Conservation (phyloP, 30 jellyfish, hydroid and myxozoan species). For the Pseudorhiza aurosa region DNA sequence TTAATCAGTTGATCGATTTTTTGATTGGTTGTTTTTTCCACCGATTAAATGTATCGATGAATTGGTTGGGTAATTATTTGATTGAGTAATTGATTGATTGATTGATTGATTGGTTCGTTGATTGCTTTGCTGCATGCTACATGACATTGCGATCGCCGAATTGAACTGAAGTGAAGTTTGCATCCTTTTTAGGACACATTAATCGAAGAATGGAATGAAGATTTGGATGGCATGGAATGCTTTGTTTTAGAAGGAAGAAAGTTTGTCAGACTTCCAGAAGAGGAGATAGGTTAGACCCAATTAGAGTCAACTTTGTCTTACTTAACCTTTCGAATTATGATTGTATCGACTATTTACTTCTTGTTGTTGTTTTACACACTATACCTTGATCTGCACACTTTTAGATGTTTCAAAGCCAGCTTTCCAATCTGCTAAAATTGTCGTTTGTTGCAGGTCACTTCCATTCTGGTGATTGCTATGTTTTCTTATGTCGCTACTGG, state of each 20-base stretch:
- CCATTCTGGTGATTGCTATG: conserved; percentile 96
- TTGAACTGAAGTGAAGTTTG: too few relatives aligned
- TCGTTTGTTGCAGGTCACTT: conserved; percentile 76
- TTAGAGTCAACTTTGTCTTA: too few relatives aligned
- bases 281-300: conserved; percentile 76
- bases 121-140: too few relatives aligned
- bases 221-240: conserved; percentile 98
- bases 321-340: not conserved
- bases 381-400: not conserved
- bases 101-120: too few relatives aligned
- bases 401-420: not conserved
- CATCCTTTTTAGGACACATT: conserved; percentile 88
- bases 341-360: not conserved
- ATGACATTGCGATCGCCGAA: too few relatives aligned
- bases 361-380: not conserved
- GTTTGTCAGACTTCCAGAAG: conserved; percentile 98
- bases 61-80: too few relatives aligned
- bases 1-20: too few relatives aligned
- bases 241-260: conserved; percentile 99
- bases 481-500: conserved; percentile 97
- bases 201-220: conserved; percentile 98
- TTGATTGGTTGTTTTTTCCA: too few relatives aligned
- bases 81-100: too few relatives aligned
- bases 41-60: too few relatives aligned
- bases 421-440: not conserved